Conservation (phyloP, 2,797 vertebrate genomes). For the Paedocypris micromegethes region DNA sequence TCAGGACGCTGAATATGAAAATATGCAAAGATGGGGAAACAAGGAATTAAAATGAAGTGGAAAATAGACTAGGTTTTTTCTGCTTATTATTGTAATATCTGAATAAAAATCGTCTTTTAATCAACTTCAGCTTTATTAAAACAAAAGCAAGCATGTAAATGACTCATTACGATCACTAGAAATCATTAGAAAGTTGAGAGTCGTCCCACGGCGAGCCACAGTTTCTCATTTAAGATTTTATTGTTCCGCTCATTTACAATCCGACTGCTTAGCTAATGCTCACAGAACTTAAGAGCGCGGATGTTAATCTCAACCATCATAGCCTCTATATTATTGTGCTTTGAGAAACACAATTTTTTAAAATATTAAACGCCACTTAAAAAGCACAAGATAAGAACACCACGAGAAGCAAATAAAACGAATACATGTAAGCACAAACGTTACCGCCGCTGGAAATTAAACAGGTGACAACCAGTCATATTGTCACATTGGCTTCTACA, state of each 20-base stretch:
- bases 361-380: no score
- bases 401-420: no score
- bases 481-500: no score
- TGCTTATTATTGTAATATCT: conserved; percentile 1
- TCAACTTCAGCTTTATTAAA: neutral
- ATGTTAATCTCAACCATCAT: neutral
- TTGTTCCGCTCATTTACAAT: conserved; percentile 1
- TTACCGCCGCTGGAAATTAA: no score
- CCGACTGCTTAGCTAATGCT: conserved; percentile 1
- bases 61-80: neutral
- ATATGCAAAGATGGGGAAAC: conserved; percentile 1
- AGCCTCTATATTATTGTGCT: neutral
- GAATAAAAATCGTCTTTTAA: conserved; percentile 5
- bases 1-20: neutral
- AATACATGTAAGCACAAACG: no score
- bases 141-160: neutral
- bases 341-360: no score
- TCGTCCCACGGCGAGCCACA: neutral
- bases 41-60: neutral
- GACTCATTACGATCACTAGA: conserved; percentile 16
- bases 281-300: conserved; percentile 1
- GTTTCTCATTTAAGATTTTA: conserved; percentile 4
- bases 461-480: no score
- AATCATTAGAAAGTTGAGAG: neutral
- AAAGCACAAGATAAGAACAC: no score